A percentile compares a stretch with the other conserved stretches of the same genome.
Evolutionary conservation across 2,113 vertebrate species (phyloP).

Genomic region (Tragelaphus scriptus): DNA sequence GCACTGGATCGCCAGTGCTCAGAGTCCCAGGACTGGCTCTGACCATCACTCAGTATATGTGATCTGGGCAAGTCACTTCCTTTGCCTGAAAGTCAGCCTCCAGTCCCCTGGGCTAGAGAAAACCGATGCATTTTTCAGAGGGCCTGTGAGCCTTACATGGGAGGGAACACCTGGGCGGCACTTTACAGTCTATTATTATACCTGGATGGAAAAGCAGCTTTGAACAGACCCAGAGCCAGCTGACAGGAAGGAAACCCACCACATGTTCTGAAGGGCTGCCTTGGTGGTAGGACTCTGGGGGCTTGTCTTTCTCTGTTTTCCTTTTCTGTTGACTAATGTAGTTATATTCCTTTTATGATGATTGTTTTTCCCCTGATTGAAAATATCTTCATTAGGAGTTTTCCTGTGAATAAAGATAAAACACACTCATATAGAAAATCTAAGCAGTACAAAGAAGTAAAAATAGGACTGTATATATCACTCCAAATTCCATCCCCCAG

Average conservation of each 20-base stretch:
- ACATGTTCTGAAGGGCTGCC: not conserved
- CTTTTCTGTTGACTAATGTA: not conserved
- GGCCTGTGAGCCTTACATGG: not conserved
- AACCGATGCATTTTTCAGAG: not conserved
- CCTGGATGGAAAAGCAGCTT: not conserved
- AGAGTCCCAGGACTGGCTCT: not conserved
- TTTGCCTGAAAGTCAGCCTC: not conserved
- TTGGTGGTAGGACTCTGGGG: rapidly evolving
- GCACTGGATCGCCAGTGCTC: not conserved
- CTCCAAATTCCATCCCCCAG: not conserved
- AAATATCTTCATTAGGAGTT: not conserved
- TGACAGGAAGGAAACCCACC: not conserved
- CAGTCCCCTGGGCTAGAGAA: not conserved
- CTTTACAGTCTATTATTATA: not conserved
- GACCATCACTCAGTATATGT: not conserved
- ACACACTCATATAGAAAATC: not conserved
- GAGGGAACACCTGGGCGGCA: not conserved
- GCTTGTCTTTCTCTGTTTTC: not conserved
- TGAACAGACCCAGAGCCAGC: not conserved
- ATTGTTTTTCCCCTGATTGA: not conserved
- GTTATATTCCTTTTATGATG: not conserved
- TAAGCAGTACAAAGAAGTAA: not conserved
- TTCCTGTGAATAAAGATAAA: conserved; percentile 39
- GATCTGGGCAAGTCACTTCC: not conserved
- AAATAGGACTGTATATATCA: not conserved